Percentiles rank a stretch among this genome's conserved stretches.
Conservation (phyloP, 2,797 vertebrate species). For the Anguilla megastoma region DNA sequence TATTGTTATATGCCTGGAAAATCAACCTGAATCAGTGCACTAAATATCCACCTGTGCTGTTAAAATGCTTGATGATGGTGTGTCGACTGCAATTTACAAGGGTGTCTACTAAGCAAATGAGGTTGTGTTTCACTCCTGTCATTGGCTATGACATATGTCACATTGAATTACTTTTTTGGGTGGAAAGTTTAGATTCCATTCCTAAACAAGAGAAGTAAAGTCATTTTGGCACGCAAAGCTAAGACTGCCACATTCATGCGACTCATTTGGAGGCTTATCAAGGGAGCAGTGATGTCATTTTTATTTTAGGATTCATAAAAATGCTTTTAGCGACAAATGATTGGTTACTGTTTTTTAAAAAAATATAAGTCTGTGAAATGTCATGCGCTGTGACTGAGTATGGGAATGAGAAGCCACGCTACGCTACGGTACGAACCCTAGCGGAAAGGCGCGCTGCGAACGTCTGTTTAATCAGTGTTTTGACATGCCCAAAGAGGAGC, state of each 20-base stretch:
- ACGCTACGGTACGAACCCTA: not conserved
- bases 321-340: not conserved
- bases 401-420: not conserved
- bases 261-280: not conserved
- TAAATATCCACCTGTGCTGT: not conserved
- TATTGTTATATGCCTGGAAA: not conserved
- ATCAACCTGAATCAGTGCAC: not conserved
- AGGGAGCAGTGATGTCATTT: not conserved
- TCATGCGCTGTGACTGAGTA: not conserved
- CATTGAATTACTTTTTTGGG: not conserved
- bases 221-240: not conserved
- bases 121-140: not conserved
- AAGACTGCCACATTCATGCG: not conserved
- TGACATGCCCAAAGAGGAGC: constrained; percentile 4
- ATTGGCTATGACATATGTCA: not conserved
- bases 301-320: not conserved
- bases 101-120: not conserved
- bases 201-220: not conserved
- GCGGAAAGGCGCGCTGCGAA: not conserved
- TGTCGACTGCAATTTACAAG: not conserved
- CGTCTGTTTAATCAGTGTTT: constrained; percentile 11
- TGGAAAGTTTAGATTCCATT: not conserved
- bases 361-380: no score
- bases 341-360: not conserved
- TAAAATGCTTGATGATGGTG: no score